These are phyloP conservation scores for Furnarius figulus DNA, from an alignment of 2,113 vertebrate genomes.

Conservation along the genomic window DNA sequence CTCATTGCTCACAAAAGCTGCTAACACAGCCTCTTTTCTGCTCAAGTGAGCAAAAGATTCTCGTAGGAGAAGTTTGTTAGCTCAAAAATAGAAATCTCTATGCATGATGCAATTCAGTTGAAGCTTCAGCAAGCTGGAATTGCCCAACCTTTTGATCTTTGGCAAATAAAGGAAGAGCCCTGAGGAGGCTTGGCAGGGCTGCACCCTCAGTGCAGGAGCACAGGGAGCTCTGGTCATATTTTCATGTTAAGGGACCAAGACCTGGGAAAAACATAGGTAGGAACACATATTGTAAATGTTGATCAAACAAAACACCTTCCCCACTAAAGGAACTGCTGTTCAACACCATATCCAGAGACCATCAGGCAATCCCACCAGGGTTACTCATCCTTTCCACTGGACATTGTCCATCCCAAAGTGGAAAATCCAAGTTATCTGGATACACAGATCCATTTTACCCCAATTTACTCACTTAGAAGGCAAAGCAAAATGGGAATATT, in stretches of 20 bases:
- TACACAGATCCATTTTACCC: no score
- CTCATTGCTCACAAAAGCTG: background rate
- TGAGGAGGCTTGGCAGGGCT: background rate
- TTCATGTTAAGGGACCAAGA: no score
- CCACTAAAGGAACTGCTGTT: no score
- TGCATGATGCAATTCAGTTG: conserved; percentile 23
- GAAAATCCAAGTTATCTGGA: fast-evolving
- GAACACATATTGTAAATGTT: background rate
- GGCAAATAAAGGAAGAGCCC: background rate
- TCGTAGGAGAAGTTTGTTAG: background rate
- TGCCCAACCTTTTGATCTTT: conserved; percentile 37
- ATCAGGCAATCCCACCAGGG: no score
- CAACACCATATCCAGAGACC: background rate
- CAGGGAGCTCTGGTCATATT: background rate
- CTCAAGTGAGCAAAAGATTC: conserved; percentile 18
- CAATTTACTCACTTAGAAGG: fast-evolving
- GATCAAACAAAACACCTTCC: background rate
- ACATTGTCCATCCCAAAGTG: fast-evolving
- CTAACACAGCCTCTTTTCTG: conserved; percentile 47
- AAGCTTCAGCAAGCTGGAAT: conserved; percentile 20
- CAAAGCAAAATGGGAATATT: background rate
- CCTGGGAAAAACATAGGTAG: background rate
- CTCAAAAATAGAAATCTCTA: background rate
- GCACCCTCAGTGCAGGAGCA: background rate
- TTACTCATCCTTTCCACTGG: fast-evolving